These are phyloP conservation scores for Leptinotarsa lineolata DNA, from an alignment of 1,140 invertebrate species.

Conservation along the genomic window DNA sequence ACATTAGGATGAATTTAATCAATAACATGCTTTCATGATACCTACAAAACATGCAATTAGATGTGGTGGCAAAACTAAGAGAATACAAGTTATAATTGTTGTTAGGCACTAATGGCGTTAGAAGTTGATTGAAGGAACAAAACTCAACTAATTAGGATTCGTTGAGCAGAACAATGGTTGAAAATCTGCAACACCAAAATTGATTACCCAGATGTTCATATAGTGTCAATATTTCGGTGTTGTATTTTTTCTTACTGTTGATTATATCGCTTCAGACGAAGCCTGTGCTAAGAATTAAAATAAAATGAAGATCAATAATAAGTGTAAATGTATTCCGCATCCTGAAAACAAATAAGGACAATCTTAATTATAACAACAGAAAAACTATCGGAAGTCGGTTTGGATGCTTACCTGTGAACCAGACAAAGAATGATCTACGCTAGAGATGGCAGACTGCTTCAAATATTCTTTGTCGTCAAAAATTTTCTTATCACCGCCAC, in stretches of 20 bases:
- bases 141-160: background rate
- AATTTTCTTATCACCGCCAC: conserved; percentile 91
- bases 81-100: conserved; percentile 1
- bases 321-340: conserved; percentile 61
- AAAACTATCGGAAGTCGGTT: background rate
- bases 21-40: conserved; percentile 20
- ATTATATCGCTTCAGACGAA: conserved; percentile 13
- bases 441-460: conserved; percentile 73
- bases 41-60: conserved; percentile 25
- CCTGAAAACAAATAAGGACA: conserved; percentile 55
- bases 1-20: conserved; percentile 22
- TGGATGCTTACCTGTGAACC: conserved; percentile 67
- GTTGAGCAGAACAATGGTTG: background rate
- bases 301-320: conserved; percentile 57
- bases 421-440: conserved; percentile 65
- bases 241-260: conserved; percentile 3
- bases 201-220: background rate
- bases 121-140: background rate
- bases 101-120: background rate
- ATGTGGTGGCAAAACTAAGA: background rate
- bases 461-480: conserved; percentile 95
- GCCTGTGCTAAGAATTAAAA: conserved; percentile 12
- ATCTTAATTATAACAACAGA: conserved; percentile 4
- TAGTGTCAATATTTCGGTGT: background rate
- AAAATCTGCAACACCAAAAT: background rate